phyloP scores from a whole-genome alignment of 1,140 invertebrate genomes.

The Camponotus vicinus region DNA sequence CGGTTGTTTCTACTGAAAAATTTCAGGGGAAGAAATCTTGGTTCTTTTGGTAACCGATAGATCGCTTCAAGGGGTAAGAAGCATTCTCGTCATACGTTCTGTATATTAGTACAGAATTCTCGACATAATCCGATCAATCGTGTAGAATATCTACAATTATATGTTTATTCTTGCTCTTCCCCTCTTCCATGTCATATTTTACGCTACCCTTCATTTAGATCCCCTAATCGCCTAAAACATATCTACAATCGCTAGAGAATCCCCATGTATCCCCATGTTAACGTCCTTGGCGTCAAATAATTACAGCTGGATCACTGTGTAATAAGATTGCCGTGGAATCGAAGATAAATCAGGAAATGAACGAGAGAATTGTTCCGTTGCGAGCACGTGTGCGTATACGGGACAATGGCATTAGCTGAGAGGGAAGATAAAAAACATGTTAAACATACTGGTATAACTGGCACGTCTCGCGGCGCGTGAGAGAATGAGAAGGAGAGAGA shows the following conservation, averaged over 20 bases:
- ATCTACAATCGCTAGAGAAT: not conserved
- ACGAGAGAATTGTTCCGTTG: slow-evolving; percentile 23
- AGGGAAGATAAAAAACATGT: slow-evolving; percentile 39
- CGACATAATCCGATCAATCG: no score
- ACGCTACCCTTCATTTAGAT: not conserved
- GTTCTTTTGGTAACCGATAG: not conserved
- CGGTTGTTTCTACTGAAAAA: not conserved
- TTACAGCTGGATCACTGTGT: not conserved
- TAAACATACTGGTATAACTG: slow-evolving; percentile 44
- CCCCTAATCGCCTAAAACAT: not conserved
- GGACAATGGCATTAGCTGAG: slow-evolving; percentile 57
- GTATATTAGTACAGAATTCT: no score
- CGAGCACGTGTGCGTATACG: slow-evolving; percentile 25
- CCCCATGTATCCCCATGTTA: no score
- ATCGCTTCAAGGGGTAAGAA: not conserved
- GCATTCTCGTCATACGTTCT: not conserved
- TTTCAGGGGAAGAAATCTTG: not conserved
- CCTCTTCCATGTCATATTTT: not conserved
- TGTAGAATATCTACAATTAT: no score
- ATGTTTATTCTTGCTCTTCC: no score
- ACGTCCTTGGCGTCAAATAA: not conserved
- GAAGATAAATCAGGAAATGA: slow-evolving; percentile 49
- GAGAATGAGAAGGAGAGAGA: slow-evolving; percentile 1
- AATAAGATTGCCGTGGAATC: slow-evolving; percentile 9
- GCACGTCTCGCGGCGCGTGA: not conserved